Base-by-base conservation (phyloP, 2,888 invertebrate genomes). In the Acanthoscelides obtectus region DNA sequence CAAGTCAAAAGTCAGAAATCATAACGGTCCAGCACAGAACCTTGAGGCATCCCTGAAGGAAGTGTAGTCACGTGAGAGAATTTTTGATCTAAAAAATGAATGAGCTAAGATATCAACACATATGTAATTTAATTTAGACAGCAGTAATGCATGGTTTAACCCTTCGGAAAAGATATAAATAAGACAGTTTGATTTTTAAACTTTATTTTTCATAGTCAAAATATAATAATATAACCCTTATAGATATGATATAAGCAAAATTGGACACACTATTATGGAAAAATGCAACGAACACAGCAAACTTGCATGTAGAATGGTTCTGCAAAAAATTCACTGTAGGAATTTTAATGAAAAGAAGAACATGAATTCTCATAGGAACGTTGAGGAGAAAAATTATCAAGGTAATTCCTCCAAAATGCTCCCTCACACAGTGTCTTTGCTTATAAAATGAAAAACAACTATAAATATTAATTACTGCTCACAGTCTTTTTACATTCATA, bases 131-230 rank as follows among this genome's bases (percentile, higher is more conserved):
- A n/a, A n/a, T n/a, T n/a, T n/a, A n/a, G n/a, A n/a, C n/a, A n/a
- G n/a, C n/a, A n/a, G n/a, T n/a, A n/a, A n/a, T n/a, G n/a, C n/a
- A n/a, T n/a, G n/a, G n/a, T n/a, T n/a, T n/a, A n/a, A n/a, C n/a
- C n/a, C n/a, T n/a, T n/a, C n/a, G n/a, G n/a, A n/a, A 22, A 71
- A 67, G 8, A 68, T 2, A 64, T 12, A 22, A 6, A 25, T 22
- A 45, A 45, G 8, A 45, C 45, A 45, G 5, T 12, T 45, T 70
- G 73, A 72, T 73, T 77, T 77, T 79, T 77, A 74, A 68, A 75
- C 70, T 80, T 80, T 80, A 80, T 81, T 82, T 78, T 82, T 81
- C 79, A 80, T 82, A 82, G 80, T 82, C 81, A 82, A 82, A 82
- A 82, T 82, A 82, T 82, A 82, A 81, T 81, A 80, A 81, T 80